Evolutionary conservation across 2,888 invertebrate genomes (phyloP), one percentile per base, ranked within the genome.

Genomic region (Apotomis capreana): DNA sequence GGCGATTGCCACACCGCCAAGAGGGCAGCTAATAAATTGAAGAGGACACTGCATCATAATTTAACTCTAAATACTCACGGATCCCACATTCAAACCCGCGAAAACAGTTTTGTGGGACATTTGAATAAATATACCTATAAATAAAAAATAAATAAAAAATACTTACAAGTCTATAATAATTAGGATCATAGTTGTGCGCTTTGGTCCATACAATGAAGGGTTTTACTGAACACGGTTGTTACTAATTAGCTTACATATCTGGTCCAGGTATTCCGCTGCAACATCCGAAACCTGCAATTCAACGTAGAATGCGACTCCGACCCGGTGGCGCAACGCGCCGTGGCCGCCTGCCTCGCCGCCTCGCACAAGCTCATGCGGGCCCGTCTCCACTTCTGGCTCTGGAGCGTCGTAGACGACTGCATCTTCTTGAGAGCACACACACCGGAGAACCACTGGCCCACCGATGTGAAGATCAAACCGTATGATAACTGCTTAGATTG

Each of bases 201-300:
- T 26, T 26, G 26, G 26, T 26, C 26, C 26, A 26, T 26, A 26
- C 12, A 10, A 49, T 1, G 9, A 0, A 49, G 9, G 3, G 8
- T 12, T 49, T 49, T 9, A 49, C 49, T 10, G 9, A 10, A 49
- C 44, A 44, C 1, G 26, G 26, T 26, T 26, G 8, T 44, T n/a
- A 13, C 8, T 44, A 13, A 44, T 9, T 44, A 60, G 5, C n/a
- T 8, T 61, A 13, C 3, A 1, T 8, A 5, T 44, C 13, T 26
- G 5, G 57, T 59, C 8, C 78, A 90, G 91, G 78, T 92, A 9
- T 92, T 92, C 72, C 86, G 90, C 54, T 92, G 92, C 78, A 90
- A 91, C 76, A 84, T 91, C 54, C 81, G 81, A 52, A 85, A 90
- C 69, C 81, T 93, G 0, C 77, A 75, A 9, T 90, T 90, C 78